These are phyloP conservation scores for Hippocampus abdominalis DNA, from an alignment of 2,113 vertebrate genomes.

Conservation along the genomic window DNA sequence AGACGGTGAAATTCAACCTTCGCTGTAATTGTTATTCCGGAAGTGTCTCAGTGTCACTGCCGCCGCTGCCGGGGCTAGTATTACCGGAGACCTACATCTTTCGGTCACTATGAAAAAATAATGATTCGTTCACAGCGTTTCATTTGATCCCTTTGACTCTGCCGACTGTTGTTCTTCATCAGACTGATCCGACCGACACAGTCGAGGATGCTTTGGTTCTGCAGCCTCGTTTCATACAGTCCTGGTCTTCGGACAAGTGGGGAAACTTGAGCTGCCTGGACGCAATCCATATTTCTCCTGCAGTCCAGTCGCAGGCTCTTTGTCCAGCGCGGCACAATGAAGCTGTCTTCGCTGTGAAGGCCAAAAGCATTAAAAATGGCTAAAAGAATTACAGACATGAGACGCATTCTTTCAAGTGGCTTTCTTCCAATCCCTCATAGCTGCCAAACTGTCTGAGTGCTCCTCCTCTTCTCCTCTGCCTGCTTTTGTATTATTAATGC, in stretches of 20 bases:
- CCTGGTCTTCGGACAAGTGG: not conserved
- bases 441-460: constrained; percentile 33
- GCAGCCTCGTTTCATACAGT: constrained; percentile 12
- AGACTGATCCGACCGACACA: constrained; percentile 28
- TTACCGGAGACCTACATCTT: constrained; percentile 54
- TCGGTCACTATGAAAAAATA: constrained; percentile 51
- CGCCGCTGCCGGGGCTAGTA: constrained; percentile 26
- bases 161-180: constrained; percentile 24
- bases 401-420: constrained; percentile 31
- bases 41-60: constrained; percentile 41
- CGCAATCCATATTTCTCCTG: constrained; percentile 1
- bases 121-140: constrained; percentile 40
- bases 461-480: constrained; percentile 31
- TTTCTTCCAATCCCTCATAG: constrained; percentile 25
- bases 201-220: constrained; percentile 23
- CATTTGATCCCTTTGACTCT: constrained; percentile 45
- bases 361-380: constrained; percentile 8
- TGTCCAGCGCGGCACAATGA: constrained; percentile 4
- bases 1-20: constrained; percentile 30
- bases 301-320: constrained; percentile 15
- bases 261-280: not conserved
- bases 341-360: constrained; percentile 9
- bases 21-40: constrained; percentile 52
- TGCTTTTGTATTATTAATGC: constrained; percentile 38
- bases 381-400: constrained; percentile 17